Percentiles rank a stretch among this genome's conserved stretches.
phyloP scores from a whole-genome alignment of 2,888 invertebrate genomes.

The Alloplasta piceator region DNA sequence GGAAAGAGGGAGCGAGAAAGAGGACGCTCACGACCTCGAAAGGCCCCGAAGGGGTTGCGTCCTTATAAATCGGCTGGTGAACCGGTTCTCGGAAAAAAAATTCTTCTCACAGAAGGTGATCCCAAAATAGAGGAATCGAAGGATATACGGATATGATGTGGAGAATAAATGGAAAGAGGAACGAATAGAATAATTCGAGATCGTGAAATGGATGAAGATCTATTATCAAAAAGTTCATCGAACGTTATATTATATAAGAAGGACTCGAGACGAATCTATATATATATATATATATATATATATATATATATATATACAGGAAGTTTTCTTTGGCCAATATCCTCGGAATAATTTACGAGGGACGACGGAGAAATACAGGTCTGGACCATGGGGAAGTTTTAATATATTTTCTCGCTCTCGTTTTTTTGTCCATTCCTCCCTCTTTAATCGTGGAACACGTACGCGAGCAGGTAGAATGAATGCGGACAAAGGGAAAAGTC shows the following conservation, averaged over 20 bases:
- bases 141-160: constrained; percentile 26
- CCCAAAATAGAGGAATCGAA: constrained; percentile 59
- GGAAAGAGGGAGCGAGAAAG: too few relatives aligned
- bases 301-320: neutral
- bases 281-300: too few relatives aligned
- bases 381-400: constrained; percentile 34
- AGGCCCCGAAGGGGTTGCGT: constrained; percentile 59
- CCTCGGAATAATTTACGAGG: constrained; percentile 48
- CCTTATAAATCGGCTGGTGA: constrained; percentile 53
- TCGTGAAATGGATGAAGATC: too few relatives aligned
- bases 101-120: constrained; percentile 64
- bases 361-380: constrained; percentile 4
- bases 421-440: neutral
- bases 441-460: constrained; percentile 42
- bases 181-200: neutral
- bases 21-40: constrained; percentile 61
- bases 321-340: constrained; percentile 25
- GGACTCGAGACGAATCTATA: too few relatives aligned
- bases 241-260: too few relatives aligned
- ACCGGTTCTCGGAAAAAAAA: constrained; percentile 63
- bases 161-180: neutral
- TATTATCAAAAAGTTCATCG: too few relatives aligned
- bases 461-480: constrained; percentile 46
- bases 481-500: constrained; percentile 50
- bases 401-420: constrained; percentile 7